Base-by-base conservation (phyloP, 2,797 vertebrate species). In the Scolopax rusticola region DNA sequence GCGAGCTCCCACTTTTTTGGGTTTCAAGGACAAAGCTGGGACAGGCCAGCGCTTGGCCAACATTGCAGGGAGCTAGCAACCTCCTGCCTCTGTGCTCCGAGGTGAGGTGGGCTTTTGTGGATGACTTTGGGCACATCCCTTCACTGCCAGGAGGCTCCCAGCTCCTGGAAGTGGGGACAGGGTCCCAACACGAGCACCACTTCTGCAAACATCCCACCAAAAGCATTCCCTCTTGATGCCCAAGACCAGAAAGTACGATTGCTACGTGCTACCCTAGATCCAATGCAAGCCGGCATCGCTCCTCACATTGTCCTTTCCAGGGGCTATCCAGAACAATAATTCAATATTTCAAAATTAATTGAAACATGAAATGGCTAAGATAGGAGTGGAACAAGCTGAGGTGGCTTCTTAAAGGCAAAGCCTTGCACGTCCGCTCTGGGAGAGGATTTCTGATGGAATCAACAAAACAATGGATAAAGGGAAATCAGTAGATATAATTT, bases 1-100 rank as follows among this genome's bases (percentile, higher is more conserved):
- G 68, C 75, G 28, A 67, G 48, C 76, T 95, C 93, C 47, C 25
- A 5, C 57, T 89, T 87, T 23, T 23, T 20, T 30, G 86, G 88
- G 68, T 84, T 94, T 93, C 93, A 94, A 97, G 95, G 95, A 92
- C 87, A 94, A 94, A 95, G 86, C 80, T 0, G 5, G 83, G 73
- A 80, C 50, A 12, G 45, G 87, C 16, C 5, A 12, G 56, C 0
- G 36, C 89, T 85, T 81, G 54, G 84, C 40, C 68, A 70, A 9
- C 16, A 4, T 16, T 0, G 4, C 11, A 6, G 76, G 61, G 79
- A 78, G 47, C 0, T 8, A 88, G 83, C 76, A 53, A 47, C 80
- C 78, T 87, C 84, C 84, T 36, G 68, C 2, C 1, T 30, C 60
- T 57, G 53, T 75, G 78, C 78, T 91, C 50, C 1, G 3, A 78